These are phyloP conservation scores for Epirrhoe alternata DNA, from an alignment of 2,888 invertebrate genomes.

Conservation along the genomic window DNA sequence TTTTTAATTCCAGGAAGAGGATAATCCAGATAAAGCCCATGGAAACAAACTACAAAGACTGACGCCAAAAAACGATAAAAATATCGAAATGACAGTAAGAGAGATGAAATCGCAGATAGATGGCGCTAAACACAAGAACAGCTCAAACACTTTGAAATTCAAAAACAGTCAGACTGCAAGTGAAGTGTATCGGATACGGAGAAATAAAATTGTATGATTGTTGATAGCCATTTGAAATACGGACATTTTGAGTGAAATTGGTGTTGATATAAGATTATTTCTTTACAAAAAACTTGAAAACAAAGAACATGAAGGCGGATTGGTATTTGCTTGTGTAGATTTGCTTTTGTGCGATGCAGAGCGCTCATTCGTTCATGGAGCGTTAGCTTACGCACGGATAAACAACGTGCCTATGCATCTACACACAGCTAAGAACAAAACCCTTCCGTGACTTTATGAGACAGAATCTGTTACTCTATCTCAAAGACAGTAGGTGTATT, in stretches of 20 bases:
- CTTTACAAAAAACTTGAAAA: not conserved
- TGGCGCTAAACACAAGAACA: conserved; percentile 49
- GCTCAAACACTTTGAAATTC: conserved; percentile 57
- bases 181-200: conserved; percentile 75
- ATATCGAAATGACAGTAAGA: conserved; percentile 51
- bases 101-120: conserved; percentile 52
- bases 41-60: conserved; percentile 24
- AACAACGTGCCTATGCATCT: too few species aligned
- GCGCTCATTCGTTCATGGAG: too few species aligned
- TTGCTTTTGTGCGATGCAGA: too few species aligned
- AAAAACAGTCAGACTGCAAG: conserved; percentile 78
- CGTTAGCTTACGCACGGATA: too few species aligned
- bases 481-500: too few species aligned
- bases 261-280: not conserved
- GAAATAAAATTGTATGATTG: conserved; percentile 71
- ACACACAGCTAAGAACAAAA: too few species aligned
- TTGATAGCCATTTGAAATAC: conserved; percentile 15
- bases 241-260: conserved; percentile 11
- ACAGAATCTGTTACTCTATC: too few species aligned
- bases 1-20: conserved; percentile 55
- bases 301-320: too few species aligned
- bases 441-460: too few species aligned
- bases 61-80: conserved; percentile 50
- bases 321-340: too few species aligned
- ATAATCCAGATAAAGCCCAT: conserved; percentile 42